These are phyloP conservation scores for Atta cephalotes DNA, from an alignment of 1,140 invertebrate genomes.

Conservation along the genomic window DNA sequence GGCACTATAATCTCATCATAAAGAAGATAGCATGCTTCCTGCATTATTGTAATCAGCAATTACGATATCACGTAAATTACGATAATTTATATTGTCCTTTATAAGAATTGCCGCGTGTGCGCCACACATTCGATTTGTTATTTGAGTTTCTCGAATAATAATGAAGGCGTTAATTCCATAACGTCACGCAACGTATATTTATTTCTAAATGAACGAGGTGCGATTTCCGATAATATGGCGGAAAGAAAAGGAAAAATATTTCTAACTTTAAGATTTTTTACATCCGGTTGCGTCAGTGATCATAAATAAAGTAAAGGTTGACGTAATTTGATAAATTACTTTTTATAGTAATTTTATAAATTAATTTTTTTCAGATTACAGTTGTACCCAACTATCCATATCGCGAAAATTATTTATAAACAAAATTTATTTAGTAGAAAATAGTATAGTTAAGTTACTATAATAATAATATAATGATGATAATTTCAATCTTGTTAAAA, in stretches of 20 bases:
- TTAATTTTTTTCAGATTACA: neutral
- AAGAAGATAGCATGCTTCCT: neutral
- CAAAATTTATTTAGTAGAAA: neutral
- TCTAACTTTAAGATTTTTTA: neutral
- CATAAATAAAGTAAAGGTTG: neutral
- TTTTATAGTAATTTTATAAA: neutral
- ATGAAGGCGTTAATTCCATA: slow-evolving; percentile 6
- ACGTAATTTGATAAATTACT: neutral
- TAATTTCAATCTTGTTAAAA: slow-evolving; percentile 1
- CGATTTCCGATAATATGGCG: slow-evolving; percentile 15
- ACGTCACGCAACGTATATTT: neutral
- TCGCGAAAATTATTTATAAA: neutral
- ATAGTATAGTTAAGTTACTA: neutral
- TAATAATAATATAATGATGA: neutral
- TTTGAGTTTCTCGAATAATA: slow-evolving; percentile 12
- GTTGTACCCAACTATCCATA: neutral
- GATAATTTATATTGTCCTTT: slow-evolving; percentile 25
- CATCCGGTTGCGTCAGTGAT: neutral
- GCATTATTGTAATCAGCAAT: neutral
- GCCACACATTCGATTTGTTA: neutral
- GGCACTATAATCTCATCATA: neutral
- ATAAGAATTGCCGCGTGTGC: neutral
- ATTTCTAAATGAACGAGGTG: neutral
- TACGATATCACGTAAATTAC: neutral
- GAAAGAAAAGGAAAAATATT: neutral